These are phyloP conservation scores for Palaemon carinicauda DNA, from an alignment of 1,140 invertebrate genomes.

Conservation along the genomic window DNA sequence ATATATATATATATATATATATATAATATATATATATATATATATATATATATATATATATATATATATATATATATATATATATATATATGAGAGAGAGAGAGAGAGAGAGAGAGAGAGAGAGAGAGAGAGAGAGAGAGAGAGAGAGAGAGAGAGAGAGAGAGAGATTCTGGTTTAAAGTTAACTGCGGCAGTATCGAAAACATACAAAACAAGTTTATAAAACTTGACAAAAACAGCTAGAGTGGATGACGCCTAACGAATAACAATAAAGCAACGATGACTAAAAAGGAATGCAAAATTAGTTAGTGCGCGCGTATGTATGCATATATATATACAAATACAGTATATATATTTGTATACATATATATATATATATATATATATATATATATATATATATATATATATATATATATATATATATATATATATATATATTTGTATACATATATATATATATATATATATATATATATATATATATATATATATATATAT, in stretches of 20 bases:
- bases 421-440: neutral
- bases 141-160: no score
- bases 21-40: neutral
- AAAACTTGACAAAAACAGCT: no score
- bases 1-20: neutral
- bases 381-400: constrained; percentile 2
- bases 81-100: neutral
- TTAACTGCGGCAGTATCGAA: no score
- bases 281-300: no score
- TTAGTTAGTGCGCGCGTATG: no score
- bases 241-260: no score
- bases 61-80: neutral
- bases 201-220: no score
- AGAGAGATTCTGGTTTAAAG: no score
- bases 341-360: neutral
- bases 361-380: neutral
- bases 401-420: neutral
- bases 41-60: neutral
- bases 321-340: neutral
- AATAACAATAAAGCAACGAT: no score
- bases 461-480: neutral
- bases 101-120: no score
- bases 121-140: no score
- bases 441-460: neutral
- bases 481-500: neutral